Evolutionary conservation across 1,140 invertebrate genomes (phyloP), one percentile per base, ranked within the genome.

Genomic region (Pogonognathellus flavescens): DNA sequence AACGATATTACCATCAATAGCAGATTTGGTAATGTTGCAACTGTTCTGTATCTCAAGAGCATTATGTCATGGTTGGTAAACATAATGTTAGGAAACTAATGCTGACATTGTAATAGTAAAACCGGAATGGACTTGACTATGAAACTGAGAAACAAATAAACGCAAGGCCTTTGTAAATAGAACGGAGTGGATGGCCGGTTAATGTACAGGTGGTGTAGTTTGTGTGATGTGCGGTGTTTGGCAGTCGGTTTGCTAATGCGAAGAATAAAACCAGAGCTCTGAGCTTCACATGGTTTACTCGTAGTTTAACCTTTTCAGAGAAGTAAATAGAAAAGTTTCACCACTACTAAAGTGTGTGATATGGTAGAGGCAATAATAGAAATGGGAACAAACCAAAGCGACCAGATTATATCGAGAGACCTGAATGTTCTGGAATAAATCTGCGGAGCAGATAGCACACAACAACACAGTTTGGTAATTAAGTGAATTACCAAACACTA

Each of bases 111-210:
- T 20, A 25, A 66, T 20, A 66, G 13, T 11, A 25, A 62, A 25
- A 66, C 22, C 22, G 62, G 25, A 66, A 66, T 66, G 62, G 13
- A 66, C 62, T 66, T 66, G 62, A 66, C 62, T 66, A 10, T 31
- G 11, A 20, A 22, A 18, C 20, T 20, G 62, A 66, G 25, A 66
- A 13, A 66, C 18, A 4, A 22, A 66, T 20, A 31, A 66, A 66
- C 20, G 25, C 62, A 66, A 66, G 62, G 62, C 62, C 31, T 41
- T 41, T 66, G 22, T 25, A 16, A 20, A 22, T 22, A 66, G 31
- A 6, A 41, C 20, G 14, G 25, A 66, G 11, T 66, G 62, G 20
- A 66, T 66, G 62, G 20, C 11, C 14, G 25, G 31, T 41, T 41
- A 41, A 22, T 66, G 62, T 25, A 66, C 62, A 66, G 62, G 62